Evolutionary conservation across 2,888 invertebrate species (phyloP).

Genomic region (Dendrolimus houi): DNA sequence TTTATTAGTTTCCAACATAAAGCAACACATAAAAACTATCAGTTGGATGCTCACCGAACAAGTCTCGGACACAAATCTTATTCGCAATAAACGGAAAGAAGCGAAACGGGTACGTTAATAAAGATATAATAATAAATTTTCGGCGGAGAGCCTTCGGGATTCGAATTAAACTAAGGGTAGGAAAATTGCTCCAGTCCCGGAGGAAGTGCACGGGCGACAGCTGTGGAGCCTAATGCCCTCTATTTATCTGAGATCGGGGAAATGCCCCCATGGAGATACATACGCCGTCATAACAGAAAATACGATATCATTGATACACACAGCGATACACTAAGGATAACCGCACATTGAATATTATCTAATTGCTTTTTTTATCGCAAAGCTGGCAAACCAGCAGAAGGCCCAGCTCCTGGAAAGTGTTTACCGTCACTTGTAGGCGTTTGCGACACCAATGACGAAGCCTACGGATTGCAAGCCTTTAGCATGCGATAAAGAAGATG

Average conservation of each 20-base stretch:
- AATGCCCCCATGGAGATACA: slow-evolving; percentile 35
- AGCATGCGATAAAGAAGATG: too few relatives aligned
- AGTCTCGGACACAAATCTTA: slow-evolving; percentile 49
- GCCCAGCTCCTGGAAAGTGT: too few relatives aligned
- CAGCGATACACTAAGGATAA: too few relatives aligned
- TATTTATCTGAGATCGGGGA: slow-evolving; percentile 68
- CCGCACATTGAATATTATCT: too few relatives aligned
- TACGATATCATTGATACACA: slow-evolving; percentile 19
- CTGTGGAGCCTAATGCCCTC: slow-evolving; percentile 66
- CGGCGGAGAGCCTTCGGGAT: slow-evolving; percentile 64
- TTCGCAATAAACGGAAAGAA: slow-evolving; percentile 53
- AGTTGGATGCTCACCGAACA: slow-evolving; percentile 26
- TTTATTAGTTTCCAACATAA: slow-evolving; percentile 49
- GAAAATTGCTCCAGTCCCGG: slow-evolving; percentile 68
- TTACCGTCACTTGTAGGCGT: too few relatives aligned
- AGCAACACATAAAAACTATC: slow-evolving; percentile 44
- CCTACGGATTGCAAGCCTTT: too few relatives aligned
- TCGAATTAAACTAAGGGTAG: slow-evolving; percentile 71
- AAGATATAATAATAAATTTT: slow-evolving; percentile 75
- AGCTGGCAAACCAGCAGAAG: too few relatives aligned
- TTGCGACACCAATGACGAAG: too few relatives aligned
- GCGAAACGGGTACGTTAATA: slow-evolving; percentile 60
- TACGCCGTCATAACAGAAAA: slow-evolving; percentile 35
- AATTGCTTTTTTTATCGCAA: too few relatives aligned
- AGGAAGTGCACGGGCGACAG: slow-evolving; percentile 62